These are phyloP conservation scores for Seriola quinqueradiata DNA, from an alignment of 2,113 vertebrate genomes.

Conservation along the genomic window DNA sequence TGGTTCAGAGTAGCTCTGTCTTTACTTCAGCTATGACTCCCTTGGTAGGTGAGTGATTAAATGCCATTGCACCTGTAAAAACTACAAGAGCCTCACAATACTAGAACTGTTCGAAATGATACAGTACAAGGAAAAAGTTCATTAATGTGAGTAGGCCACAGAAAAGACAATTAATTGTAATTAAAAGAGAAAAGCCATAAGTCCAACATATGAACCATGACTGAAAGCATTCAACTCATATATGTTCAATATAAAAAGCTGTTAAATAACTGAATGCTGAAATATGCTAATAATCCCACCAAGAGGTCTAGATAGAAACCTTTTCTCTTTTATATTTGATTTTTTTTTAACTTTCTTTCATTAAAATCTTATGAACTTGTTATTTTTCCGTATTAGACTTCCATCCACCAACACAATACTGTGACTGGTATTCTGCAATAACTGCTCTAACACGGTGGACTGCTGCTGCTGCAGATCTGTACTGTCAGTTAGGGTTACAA, in stretches of 20 bases:
- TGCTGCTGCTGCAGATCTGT: too few relatives aligned
- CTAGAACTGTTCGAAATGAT: neutral
- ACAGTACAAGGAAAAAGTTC: neutral
- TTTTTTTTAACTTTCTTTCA: too few relatives aligned
- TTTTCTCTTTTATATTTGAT: neutral
- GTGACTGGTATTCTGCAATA: neutral
- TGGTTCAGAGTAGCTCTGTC: conserved; percentile 94
- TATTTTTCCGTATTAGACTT: neutral
- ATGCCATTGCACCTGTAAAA: neutral
- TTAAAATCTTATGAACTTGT: too few relatives aligned
- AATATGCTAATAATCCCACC: too few relatives aligned
- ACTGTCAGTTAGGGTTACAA: neutral
- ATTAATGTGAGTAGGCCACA: neutral
- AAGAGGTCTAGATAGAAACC: neutral
- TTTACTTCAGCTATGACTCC: conserved; percentile 94
- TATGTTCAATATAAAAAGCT: too few relatives aligned
- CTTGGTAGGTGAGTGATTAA: conserved; percentile 75
- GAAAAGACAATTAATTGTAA: too few relatives aligned
- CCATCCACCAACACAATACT: neutral
- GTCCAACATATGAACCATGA: too few relatives aligned
- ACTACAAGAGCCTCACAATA: neutral
- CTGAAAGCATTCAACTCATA: too few relatives aligned
- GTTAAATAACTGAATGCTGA: too few relatives aligned
- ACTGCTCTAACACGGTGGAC: too few relatives aligned
- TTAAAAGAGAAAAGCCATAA: too few relatives aligned